Percentiles rank a stretch among this genome's conserved stretches.
phyloP scores from a whole-genome alignment of 2,888 invertebrate species.

The Nycteola revayana region DNA sequence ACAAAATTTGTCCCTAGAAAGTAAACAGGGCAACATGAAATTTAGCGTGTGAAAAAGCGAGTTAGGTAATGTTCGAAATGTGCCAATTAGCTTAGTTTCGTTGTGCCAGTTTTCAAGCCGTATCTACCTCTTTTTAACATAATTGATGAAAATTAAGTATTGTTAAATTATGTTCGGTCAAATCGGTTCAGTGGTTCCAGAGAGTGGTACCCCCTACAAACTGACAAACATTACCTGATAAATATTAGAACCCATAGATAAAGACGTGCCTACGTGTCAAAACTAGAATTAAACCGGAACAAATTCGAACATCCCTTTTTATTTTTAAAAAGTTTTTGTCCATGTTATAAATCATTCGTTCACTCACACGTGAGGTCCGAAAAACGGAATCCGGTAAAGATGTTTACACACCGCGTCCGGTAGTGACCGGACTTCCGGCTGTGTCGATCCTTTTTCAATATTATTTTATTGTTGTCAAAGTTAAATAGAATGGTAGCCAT shows the following conservation, averaged over 20 bases:
- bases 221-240: not conserved
- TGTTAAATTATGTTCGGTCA: too few relatives aligned
- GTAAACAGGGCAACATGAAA: too few relatives aligned
- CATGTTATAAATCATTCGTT: constrained; percentile 23
- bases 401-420: constrained; percentile 34
- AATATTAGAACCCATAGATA: not conserved
- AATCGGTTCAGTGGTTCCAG: too few relatives aligned
- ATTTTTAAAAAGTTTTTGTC: constrained; percentile 4
- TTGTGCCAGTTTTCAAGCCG: too few relatives aligned
- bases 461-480: constrained; percentile 12
- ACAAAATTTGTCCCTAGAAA: too few relatives aligned
- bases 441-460: constrained; percentile 8
- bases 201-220: not conserved
- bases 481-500: constrained; percentile 9
- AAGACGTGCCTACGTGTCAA: not conserved
- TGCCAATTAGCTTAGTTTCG: too few relatives aligned
- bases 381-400: constrained; percentile 21
- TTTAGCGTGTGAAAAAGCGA: too few relatives aligned
- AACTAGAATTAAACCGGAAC: not conserved
- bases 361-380: constrained; percentile 24
- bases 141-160: too few relatives aligned
- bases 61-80: too few relatives aligned
- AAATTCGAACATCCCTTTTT: constrained; percentile 5
- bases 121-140: too few relatives aligned
- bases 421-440: constrained; percentile 24